Evolutionary conservation across 2,113 vertebrate species (phyloP), one percentile per base, ranked within the genome.

Genomic region (Xiphias gladius): DNA sequence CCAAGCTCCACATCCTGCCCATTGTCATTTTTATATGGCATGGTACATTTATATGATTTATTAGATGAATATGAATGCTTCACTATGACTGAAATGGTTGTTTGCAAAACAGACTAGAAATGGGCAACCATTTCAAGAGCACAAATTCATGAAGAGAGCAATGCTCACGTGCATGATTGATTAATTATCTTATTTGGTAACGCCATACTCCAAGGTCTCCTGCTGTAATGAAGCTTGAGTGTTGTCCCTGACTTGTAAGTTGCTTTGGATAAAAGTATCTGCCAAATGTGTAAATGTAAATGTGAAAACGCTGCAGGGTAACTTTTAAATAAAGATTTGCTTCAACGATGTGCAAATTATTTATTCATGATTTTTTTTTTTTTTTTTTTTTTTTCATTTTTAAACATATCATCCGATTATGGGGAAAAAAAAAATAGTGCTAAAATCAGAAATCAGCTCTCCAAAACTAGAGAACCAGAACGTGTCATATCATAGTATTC

Each of bases 1-100:
- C 7, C 0, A 35, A 35, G 55, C 48, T 72, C 20, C 39, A 24
- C 58, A 76, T 30, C 46, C 54, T 13, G 46, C 73, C 16, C 62
- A 62, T 16, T 76, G 67, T 61, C 17, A 48, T 63, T 69, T 69
- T 61, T 17, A n/a, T 32, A 22, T 48, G 28, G 17, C 65, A 52
- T 26, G 7, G 6, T 50, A 16, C 37, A 74, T 7, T 22, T 55
- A 46, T 54, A 24, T 35, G 19, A 61, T 52, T 41, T 9, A 62
- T 52, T 52, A 62, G 37, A 72, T 37, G 17, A 22, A 54, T 63
- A 26, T 8, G 7, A 72, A 65, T 58, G 22, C 26, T 77, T 61
- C 32, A 20, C 52, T n/a, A 10, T 55, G 9, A 64, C 43, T 32
- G 1, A 66, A 57, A 28, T 26, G 17, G 16, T 17, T 64, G 22